phyloP scores from a whole-genome alignment of 2,888 invertebrate species.

The Teinopalpus imperialis region DNA sequence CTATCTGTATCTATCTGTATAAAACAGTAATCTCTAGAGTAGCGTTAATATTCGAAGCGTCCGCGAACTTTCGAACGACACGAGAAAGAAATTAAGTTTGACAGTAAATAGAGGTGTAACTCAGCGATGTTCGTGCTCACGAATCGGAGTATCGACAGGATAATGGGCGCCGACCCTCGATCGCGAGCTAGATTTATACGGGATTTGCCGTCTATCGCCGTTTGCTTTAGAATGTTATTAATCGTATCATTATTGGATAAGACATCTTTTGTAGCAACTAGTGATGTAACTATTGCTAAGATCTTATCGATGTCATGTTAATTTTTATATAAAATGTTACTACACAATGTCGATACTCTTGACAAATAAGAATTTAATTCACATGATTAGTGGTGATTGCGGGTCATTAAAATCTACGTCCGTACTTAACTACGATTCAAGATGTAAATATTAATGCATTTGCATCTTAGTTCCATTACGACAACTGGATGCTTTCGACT shows the following conservation, averaged over 20 bases:
- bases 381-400: too few species aligned
- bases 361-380: too few species aligned
- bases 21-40: too few species aligned
- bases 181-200: slow-evolving; percentile 50
- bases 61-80: slow-evolving; percentile 61
- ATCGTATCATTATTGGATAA: slow-evolving; percentile 46
- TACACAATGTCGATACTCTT: too few species aligned
- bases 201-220: slow-evolving; percentile 50
- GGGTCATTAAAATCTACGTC: too few species aligned
- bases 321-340: too few species aligned
- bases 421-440: too few species aligned
- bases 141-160: slow-evolving; percentile 74
- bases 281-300: slow-evolving; percentile 21
- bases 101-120: slow-evolving; percentile 78
- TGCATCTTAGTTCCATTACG: too few species aligned
- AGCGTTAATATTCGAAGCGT: slow-evolving; percentile 26
- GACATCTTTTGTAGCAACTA: slow-evolving; percentile 17
- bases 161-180: slow-evolving; percentile 58
- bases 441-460: too few species aligned
- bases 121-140: slow-evolving; percentile 79
- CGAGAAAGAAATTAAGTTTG: slow-evolving; percentile 75
- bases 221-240: slow-evolving; percentile 59
- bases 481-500: too few species aligned
- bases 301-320: slow-evolving; percentile 1
- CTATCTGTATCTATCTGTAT: too few species aligned